These are phyloP conservation scores for Polyommatus icarus DNA, from an alignment of 2,888 invertebrate genomes.

Conservation along the genomic window DNA sequence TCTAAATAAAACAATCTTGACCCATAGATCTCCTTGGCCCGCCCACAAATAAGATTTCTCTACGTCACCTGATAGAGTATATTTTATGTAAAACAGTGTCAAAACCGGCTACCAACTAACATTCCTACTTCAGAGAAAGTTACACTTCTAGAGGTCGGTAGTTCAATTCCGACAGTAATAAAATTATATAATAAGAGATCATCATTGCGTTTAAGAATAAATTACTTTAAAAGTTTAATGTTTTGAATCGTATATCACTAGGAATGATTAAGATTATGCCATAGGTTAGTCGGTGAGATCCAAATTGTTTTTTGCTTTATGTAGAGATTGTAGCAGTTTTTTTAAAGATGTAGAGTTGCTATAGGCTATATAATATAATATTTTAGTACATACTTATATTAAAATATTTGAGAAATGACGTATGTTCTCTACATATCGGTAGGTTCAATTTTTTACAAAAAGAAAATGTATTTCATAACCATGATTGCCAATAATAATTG, in stretches of 20 bases:
- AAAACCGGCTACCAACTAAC: slow-evolving; percentile 1
- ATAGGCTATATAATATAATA: no score
- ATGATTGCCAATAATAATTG: no score
- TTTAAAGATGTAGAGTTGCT: no score
- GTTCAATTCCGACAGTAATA: slow-evolving; percentile 8
- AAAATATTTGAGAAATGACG: no score
- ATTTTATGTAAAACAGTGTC: not conserved
- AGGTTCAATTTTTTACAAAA: no score
- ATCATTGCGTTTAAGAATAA: slow-evolving; percentile 7
- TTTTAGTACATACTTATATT: no score
- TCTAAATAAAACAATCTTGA: not conserved
- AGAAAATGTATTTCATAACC: no score
- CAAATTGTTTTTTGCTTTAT: not conserved
- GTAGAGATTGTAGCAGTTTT: not conserved
- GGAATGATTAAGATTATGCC: not conserved
- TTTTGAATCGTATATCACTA: not conserved
- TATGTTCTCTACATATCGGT: no score
- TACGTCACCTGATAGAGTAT: slow-evolving; percentile 4
- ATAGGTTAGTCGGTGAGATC: not conserved
- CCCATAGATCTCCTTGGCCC: slow-evolving; percentile 3
- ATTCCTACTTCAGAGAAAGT: slow-evolving; percentile 28
- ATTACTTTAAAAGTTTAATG: not conserved
- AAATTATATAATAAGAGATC: slow-evolving; percentile 26
- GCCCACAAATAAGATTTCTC: not conserved
- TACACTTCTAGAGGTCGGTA: slow-evolving; percentile 12